Conservation (phyloP, 2,113 vertebrate species). For the Arothron firmamentum region DNA sequence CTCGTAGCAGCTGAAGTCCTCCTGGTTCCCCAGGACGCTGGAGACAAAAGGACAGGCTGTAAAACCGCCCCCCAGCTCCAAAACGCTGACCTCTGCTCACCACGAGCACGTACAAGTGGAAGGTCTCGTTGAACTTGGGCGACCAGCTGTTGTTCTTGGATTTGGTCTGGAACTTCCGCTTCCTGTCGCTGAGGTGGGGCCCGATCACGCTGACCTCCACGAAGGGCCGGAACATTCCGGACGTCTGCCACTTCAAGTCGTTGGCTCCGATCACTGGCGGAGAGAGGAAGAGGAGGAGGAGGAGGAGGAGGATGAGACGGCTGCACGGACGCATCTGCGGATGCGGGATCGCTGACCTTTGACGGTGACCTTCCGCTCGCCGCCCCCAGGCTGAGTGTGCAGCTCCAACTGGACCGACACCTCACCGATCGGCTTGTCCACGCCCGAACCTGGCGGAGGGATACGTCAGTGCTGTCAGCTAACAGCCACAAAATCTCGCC, state of each 20-base stretch:
- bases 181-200: slow-evolving; percentile 94
- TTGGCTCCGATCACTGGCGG: slow-evolving; percentile 87
- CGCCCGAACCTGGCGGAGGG: slow-evolving; percentile 78
- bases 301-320: neutral
- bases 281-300: neutral
- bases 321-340: neutral
- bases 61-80: neutral
- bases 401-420: slow-evolving; percentile 93
- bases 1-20: slow-evolving; percentile 91
- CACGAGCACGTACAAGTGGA: slow-evolving; percentile 86
- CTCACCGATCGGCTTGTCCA: slow-evolving; percentile 92
- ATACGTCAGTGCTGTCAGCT: slow-evolving; percentile 6
- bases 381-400: slow-evolving; percentile 90
- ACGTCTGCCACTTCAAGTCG: slow-evolving; percentile 95
- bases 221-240: slow-evolving; percentile 96
- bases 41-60: neutral
- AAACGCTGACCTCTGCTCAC: neutral
- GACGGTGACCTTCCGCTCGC: slow-evolving; percentile 91
- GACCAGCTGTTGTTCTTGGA: slow-evolving; percentile 99
- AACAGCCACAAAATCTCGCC: slow-evolving; percentile 6
- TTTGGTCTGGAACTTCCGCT: slow-evolving; percentile 95
- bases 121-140: slow-evolving; percentile 96
- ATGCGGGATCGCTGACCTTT: slow-evolving; percentile 75
- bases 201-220: slow-evolving; percentile 94
- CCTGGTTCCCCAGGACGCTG: slow-evolving; percentile 91